Conservation (phyloP, 2,888 invertebrate species). For the Phasia obesa region DNA sequence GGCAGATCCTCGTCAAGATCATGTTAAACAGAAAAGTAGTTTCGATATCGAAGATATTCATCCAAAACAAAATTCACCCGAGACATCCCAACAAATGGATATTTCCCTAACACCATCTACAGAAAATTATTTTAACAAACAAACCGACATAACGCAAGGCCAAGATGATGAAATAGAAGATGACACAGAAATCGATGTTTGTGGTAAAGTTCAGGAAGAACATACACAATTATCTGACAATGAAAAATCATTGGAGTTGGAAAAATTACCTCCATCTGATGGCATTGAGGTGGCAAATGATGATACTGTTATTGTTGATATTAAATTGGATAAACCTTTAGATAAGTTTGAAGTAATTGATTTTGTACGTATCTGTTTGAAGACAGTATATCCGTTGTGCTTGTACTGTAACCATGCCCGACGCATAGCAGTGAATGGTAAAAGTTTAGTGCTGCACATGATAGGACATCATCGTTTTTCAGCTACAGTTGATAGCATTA, state of each 20-base stretch:
- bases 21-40: background rate
- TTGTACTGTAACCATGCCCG: slow-evolving; percentile 94
- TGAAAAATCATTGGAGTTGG: slow-evolving; percentile 12
- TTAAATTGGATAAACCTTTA: slow-evolving; percentile 88
- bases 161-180: slow-evolving; percentile 52
- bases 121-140: slow-evolving; percentile 23
- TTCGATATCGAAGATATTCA: background rate
- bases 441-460: slow-evolving; percentile 90
- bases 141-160: background rate
- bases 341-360: slow-evolving; percentile 89
- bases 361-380: slow-evolving; percentile 88
- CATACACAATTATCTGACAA: slow-evolving; percentile 3
- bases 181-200: slow-evolving; percentile 77
- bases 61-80: background rate
- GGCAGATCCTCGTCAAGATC: background rate
- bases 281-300: slow-evolving; percentile 85
- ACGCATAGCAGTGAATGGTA: slow-evolving; percentile 92
- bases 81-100: slow-evolving; percentile 13
- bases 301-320: slow-evolving; percentile 87
- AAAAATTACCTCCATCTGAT: slow-evolving; percentile 75
- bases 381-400: slow-evolving; percentile 87
- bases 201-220: slow-evolving; percentile 55
- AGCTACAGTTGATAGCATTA: slow-evolving; percentile 90
- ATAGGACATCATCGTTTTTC: slow-evolving; percentile 90
- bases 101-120: slow-evolving; percentile 6